Base-by-base conservation (phyloP, 1,140 invertebrate species). In the Whitmania pigra region DNA sequence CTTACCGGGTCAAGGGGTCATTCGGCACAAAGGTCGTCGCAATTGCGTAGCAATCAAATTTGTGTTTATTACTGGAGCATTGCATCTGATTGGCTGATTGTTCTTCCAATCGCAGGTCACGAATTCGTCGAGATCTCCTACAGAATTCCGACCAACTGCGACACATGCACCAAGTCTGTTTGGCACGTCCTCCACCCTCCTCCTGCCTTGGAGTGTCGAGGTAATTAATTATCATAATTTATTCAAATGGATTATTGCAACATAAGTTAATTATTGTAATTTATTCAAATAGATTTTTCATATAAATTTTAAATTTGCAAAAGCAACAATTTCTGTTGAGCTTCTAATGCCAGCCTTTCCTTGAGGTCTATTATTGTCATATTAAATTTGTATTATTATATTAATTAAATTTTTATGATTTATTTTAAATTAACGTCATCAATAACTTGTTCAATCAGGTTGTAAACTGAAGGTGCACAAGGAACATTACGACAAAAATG, bases 121-220 rank as follows among this genome's bases (percentile, higher is more conserved):
- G 94, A 97, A 82, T 93, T 99, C 78, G 86, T 97, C 73, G 89
- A 91, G 76, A 93, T 99, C 76, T 93, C 90, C 74, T 99, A 92
- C 84, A 93, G 97, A 83, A 97, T 97, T 88, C 94, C 94, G 53
- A 96, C 95, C 2, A 90, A 90, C 73, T 99, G 95, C 84, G 95
- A 99, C 85, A 89, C 93, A 69, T 99, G 95, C 86, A 88, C 92
- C 49, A 94, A 93, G 81, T 93, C 93, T 76, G 85, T 97, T 70
- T 97, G 93, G 92, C 90, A 96, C 81, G 91, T 97, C 88, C 90
- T 98, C 80, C 88, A 93, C 80, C 94, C 95, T 73, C 94, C 94
- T 67, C 90, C 92, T 75, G 94, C 95, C 69, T 86, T 97, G 73
- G 95, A 97, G 84, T 99, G 95, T 84, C 87, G 92, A 86, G 85